Evolutionary conservation across 2,888 invertebrate species (phyloP).

Genomic region (Macrophya annulata): DNA sequence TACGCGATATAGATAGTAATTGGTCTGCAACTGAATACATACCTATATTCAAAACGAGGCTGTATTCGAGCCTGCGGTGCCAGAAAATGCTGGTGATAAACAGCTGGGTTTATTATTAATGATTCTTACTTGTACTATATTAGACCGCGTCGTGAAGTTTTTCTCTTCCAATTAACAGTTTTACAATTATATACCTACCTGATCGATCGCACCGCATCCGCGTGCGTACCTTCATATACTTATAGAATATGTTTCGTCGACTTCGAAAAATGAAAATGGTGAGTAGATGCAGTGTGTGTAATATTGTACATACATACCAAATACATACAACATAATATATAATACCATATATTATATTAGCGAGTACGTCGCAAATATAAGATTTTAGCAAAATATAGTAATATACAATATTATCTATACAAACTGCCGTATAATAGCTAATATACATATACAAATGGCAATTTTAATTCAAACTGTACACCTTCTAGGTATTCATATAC

Average conservation of each 20-base stretch:
- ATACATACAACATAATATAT: not conserved
- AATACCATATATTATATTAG: too few relatives aligned
- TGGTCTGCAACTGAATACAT: conserved; percentile 11
- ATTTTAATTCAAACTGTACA: not conserved
- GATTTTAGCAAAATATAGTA: not conserved
- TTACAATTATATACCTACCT: not conserved
- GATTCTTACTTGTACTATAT: not conserved
- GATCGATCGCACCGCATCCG: not conserved
- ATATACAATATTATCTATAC: not conserved
- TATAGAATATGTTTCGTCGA: conserved; percentile 66
- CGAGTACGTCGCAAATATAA: not conserved
- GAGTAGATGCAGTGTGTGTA: conserved; percentile 62
- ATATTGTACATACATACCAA: conserved; percentile 7
- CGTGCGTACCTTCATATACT: not conserved
- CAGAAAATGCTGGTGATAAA: not conserved
- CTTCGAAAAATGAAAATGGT: conserved; percentile 68
- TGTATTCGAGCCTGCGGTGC: not conserved
- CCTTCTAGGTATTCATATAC: not conserved
- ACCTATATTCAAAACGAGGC: not conserved
- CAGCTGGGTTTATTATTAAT: conserved; percentile 1
- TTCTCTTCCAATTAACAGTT: conserved; percentile 1
- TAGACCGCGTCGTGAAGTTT: not conserved
- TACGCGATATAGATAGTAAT: conserved; percentile 24
- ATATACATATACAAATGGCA: not conserved
- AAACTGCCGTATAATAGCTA: not conserved